These are phyloP conservation scores for Zaprionus obscuricornis DNA, from an alignment of 2,888 invertebrate genomes.

Conservation along the genomic window DNA sequence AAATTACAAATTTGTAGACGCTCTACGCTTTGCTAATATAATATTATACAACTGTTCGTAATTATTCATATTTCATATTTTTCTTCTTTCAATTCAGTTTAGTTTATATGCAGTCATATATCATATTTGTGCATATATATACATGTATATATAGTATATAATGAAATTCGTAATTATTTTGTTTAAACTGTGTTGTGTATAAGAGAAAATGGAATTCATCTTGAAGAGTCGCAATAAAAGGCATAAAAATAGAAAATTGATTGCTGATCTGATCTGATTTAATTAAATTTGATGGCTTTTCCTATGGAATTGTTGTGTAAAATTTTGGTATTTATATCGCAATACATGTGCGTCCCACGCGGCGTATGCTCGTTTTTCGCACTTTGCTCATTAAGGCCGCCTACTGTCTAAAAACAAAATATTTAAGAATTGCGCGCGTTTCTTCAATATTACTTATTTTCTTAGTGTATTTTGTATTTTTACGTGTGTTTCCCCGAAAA, in stretches of 20 bases:
- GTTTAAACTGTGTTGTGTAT: no score
- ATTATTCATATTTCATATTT: no score
- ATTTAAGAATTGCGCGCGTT: slow-evolving; percentile 39
- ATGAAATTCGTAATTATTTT: no score
- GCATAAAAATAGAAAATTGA: slow-evolving; percentile 28
- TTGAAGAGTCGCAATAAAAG: neutral
- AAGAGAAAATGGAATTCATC: slow-evolving; percentile 5
- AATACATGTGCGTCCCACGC: slow-evolving; percentile 44
- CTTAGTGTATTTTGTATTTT: slow-evolving; percentile 10
- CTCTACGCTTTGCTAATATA: slow-evolving; percentile 37
- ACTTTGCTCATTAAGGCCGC: slow-evolving; percentile 64
- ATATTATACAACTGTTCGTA: slow-evolving; percentile 9
- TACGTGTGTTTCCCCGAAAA: slow-evolving; percentile 15
- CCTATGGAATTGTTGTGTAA: slow-evolving; percentile 47
- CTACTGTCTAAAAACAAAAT: slow-evolving; percentile 39
- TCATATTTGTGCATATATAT: no score
- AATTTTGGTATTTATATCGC: slow-evolving; percentile 56
- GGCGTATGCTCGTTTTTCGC: slow-evolving; percentile 67
- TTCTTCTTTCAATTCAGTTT: no score
- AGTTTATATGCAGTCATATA: no score
- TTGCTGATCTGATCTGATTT: slow-evolving; percentile 38
- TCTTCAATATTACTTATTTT: slow-evolving; percentile 28
- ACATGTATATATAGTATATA: no score
- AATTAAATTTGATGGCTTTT: slow-evolving; percentile 42
- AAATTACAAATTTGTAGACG: slow-evolving; percentile 23